Base-by-base conservation (phyloP, 2,888 invertebrate species). In the Xanthorhoe spadicearia region DNA sequence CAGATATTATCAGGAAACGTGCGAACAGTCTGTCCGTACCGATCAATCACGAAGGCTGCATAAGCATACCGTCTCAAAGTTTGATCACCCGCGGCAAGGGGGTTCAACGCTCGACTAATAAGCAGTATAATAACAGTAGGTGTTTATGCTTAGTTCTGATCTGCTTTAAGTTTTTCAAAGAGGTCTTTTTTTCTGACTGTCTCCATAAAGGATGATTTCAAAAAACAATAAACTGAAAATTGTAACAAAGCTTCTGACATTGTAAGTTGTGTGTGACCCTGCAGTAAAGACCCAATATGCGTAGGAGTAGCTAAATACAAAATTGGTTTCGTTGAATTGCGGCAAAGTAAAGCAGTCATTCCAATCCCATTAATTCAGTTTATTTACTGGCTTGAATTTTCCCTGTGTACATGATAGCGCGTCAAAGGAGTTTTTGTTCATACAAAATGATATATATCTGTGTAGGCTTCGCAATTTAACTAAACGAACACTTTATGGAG, bases 221-320 rank as follows among this genome's bases (percentile, higher is more conserved):
- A 43, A 1, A 43, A 43, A 13, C 13, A 43, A 43, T 46, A 48
- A 7, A 10, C 9, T n/a, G 38, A 54, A 1, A 54, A 10, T 54
- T 15, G 43, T 43, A 68, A 74, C 72, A 72, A 74, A 60, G 48
- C 51, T 10, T 38, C 43, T 70, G 74, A 82, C 79, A 81, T 43
- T 43, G 38, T 43, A 13, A 43, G 38, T 43, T 43, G 38, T 43
- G 38, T 77, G 72, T 82, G 84, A 84, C 84, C 83, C 74, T 80
- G 74, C 79, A 78, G 80, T 77, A 81, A 80, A 78, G 82, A 84
- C 80, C 83, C 82, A 78, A 82, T 80, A 75, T 82, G 87, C 82
- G 89, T 89, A 86, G 88, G 88, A 82, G 89, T 82, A 78, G 83
- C 83, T 84, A 87, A 87, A 86, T 85, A 86, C 87, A 83, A 88